Evolutionary conservation across 1,140 invertebrate species (phyloP).

Genomic region (Drosophila sucinea): DNA sequence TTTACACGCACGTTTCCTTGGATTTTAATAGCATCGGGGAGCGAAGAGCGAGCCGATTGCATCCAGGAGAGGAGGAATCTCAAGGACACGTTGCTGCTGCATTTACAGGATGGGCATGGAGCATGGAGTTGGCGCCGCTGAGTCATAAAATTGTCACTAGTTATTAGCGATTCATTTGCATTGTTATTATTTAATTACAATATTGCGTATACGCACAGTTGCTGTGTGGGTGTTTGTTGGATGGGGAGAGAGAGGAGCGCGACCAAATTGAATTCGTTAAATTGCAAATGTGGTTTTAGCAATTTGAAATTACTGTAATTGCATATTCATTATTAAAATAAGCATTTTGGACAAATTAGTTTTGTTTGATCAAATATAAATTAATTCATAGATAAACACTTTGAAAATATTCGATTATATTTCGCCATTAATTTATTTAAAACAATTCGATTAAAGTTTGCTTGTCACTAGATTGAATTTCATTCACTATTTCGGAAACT

Average conservation of each 20-base stretch:
- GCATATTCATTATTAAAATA: not conserved
- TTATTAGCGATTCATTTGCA: constrained; percentile 2
- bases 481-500: too few species aligned
- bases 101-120: constrained; percentile 1
- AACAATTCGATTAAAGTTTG: not conserved
- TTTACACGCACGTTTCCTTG: constrained; percentile 7
- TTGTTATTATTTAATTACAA: constrained; percentile 20
- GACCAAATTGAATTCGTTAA: constrained; percentile 1
- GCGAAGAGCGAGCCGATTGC: not conserved
- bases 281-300: not conserved
- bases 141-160: constrained; percentile 10
- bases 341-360: not conserved
- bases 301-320: constrained; percentile 1
- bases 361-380: not conserved
- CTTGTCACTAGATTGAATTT: too few species aligned
- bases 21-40: not conserved
- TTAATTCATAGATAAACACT: constrained; percentile 4
- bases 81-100: constrained; percentile 26
- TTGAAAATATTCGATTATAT: not conserved
- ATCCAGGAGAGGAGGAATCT: not conserved
- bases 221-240: not conserved
- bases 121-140: constrained; percentile 18
- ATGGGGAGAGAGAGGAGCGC: not conserved
- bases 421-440: too few species aligned
- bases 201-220: constrained; percentile 35